Base-by-base conservation (phyloP, 2,113 vertebrate genomes). In the Pimephales promelas region DNA sequence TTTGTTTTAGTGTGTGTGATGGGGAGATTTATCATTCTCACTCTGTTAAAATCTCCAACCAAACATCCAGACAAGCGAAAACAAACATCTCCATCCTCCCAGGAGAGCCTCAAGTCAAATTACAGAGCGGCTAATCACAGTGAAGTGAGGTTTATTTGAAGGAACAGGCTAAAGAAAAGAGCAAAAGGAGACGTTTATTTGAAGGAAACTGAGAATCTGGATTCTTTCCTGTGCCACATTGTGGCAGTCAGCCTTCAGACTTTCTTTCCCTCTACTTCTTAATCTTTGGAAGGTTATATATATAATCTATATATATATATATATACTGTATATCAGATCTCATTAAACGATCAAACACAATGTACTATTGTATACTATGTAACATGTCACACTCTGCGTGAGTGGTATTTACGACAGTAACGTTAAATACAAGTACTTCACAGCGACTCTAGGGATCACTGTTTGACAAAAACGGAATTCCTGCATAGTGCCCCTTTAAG, bases 61-160 rank as follows among this genome's bases (percentile, higher is more conserved):
- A 87, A 86, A 85, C 84, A 88, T 52, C 52, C 43, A 85, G 81
- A 75, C 76, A 34, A 84, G 54, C 57, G 40, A 85, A 88, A 88
- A 88, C 87, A 88, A 88, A 88, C 85, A 83, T 83, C 84, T 72
- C 83, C 85, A 83, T 88, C 85, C 78, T 85, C 86, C 79, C 81
- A 14, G 64, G 85, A 85, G 85, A 81, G 64, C 36, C 13, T 36
- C 62, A 74, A 74, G 80, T 83, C 45, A 85, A 88, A 88, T 88
- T 87, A 86, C 34, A 86, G 85, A 88, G 87, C 18, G 43, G 47
- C 83, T 83, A 86, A 88, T 88, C 77, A 88, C 64, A 86, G 87
- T 74, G 83, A 61, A 40, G 57, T 56, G 49, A 56, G 80, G 71
- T 49, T 83, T 80, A 75, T 83, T 83, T 85, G 72, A 85, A 52